A percentile compares a stretch with the other conserved stretches of the same genome.
These are phyloP conservation scores for Machimus rusticus DNA, from an alignment of 2,888 invertebrate genomes.

Conservation along the genomic window DNA sequence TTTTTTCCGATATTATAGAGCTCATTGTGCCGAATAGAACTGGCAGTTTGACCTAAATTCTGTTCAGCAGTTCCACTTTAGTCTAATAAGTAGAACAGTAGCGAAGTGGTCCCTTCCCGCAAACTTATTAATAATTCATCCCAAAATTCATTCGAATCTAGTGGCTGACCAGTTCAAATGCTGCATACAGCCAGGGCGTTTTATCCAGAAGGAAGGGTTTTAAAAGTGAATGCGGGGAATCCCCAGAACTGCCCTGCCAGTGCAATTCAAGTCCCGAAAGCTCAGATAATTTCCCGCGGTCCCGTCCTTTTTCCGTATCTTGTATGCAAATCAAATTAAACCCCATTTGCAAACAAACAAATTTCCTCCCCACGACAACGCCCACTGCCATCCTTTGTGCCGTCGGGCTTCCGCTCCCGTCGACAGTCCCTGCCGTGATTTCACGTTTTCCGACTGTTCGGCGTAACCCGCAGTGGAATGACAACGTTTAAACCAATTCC, in stretches of 20 bases:
- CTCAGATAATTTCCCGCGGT: neutral
- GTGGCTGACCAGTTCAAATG: neutral
- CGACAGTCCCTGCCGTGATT: neutral
- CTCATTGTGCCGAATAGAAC: neutral
- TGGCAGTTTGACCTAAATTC: neutral
- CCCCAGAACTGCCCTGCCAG: neutral
- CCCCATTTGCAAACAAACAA: neutral
- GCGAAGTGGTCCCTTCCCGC: neutral
- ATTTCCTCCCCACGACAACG: neutral
- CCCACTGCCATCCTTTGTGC: neutral
- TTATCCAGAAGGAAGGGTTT: neutral
- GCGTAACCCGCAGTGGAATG: conserved; percentile 1
- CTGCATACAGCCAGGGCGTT: neutral
- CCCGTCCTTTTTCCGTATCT: neutral
- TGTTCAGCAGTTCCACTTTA: neutral
- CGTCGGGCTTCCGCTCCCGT: neutral
- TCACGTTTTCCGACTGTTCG: neutral
- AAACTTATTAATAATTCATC: neutral
- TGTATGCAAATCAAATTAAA: conserved; percentile 31
- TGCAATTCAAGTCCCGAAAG: neutral
- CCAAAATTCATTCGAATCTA: neutral
- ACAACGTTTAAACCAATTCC: conserved; percentile 1
- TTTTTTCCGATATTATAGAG: neutral
- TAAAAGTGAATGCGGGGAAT: neutral
- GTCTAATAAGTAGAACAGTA: neutral